Conservation (phyloP, 2,113 vertebrate genomes). For the Octodon degus region DNA sequence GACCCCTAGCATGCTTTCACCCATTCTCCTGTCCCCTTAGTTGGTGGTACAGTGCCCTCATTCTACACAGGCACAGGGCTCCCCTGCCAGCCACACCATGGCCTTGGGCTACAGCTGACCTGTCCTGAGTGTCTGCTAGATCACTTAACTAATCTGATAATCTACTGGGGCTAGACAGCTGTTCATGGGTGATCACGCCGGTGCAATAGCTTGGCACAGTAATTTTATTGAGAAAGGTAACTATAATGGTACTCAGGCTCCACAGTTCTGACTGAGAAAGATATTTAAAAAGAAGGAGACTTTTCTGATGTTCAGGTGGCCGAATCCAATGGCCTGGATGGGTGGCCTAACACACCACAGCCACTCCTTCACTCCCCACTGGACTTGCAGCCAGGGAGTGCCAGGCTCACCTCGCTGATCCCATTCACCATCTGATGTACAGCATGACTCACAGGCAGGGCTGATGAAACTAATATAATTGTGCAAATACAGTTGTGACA, state of each 20-base stretch:
- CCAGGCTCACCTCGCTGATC: not conserved
- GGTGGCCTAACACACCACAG: not conserved
- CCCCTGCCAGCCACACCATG: not conserved
- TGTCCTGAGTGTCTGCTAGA: not conserved
- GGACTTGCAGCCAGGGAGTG: not conserved
- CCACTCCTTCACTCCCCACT: not conserved
- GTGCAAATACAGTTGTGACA: not conserved
- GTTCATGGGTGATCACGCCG: not conserved
- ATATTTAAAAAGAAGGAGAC: not conserved
- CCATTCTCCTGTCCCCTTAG: not conserved
- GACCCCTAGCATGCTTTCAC: not conserved
- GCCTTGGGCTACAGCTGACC: not conserved
- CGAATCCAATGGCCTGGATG: not conserved
- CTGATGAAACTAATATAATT: not conserved
- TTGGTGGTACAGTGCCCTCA: not conserved
- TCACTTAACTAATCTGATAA: not conserved
- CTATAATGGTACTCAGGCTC: not conserved
- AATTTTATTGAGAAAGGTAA: not conserved
- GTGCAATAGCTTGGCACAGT: not conserved
- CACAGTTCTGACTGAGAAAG: not conserved
- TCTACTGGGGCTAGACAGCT: not conserved
- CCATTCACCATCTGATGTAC: not conserved
- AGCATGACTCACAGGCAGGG: not conserved
- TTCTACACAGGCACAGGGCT: fast-evolving
- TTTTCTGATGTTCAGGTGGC: not conserved